Base-by-base conservation (phyloP, 92 coral and sea anemone genomes). In the Epizoanthus scotinus region DNA sequence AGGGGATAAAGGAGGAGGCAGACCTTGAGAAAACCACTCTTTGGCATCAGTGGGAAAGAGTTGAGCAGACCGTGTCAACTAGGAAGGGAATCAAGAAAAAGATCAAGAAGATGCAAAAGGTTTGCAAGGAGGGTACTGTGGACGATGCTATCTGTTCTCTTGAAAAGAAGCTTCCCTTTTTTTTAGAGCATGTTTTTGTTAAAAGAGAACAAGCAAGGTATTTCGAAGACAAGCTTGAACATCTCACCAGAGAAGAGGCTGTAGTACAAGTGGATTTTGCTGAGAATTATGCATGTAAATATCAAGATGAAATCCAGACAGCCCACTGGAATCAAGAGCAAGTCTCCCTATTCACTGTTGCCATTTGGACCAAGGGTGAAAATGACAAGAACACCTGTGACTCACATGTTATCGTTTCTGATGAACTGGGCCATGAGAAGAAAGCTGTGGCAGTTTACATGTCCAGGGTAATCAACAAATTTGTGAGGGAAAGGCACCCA, bases 241-340 rank as follows among this genome's bases (percentile, higher is more conserved):
- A 86, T 20, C 86, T 86, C 15, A 29, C 40, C 36, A 53, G 21
- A 77, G 63, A 77, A 27, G 94, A 87, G 52, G 94, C 87, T 67
- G 73, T 90, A 4, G 78, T 90, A 18, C 91, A 87, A 77, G 91
- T 87, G 17, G 91, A 90, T 67, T 87, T 87, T 81, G 86, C 91
- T 26, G 93, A 87, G 67, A 90, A 90, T 68, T 87, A 83, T 47
- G 20, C 84, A 7, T 88, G 91, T 72, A 62, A 77, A 61, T 70
- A 91, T 34, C 88, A 91, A 75, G 86, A 73, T 61, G 92, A 86
- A 78, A 73, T 88, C 52, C 94, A 91, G 73, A 28, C 85, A 5
- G 94, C 91, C 40, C 94, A 90, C 42, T 90, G 91, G 91, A 87
- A 73, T 69, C 90, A 90, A 52, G 84, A 84, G 50, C 89, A 90